These are phyloP conservation scores for Chelonia mydas DNA, from an alignment of 2,797 vertebrate species.

Conservation along the genomic window DNA sequence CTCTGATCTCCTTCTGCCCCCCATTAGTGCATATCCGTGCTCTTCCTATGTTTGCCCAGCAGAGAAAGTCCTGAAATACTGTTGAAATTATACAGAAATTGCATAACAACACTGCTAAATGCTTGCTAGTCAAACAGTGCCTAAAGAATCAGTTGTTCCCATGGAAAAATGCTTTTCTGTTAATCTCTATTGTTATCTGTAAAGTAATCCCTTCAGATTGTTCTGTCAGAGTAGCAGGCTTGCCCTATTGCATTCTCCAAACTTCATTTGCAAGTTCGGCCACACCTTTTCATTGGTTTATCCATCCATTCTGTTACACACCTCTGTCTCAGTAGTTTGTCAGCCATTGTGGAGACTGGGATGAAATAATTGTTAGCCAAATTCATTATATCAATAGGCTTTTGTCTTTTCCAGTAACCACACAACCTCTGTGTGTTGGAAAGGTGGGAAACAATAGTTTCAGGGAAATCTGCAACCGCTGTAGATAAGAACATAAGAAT, in stretches of 20 bases:
- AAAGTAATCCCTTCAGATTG: background rate
- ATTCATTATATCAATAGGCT: background rate
- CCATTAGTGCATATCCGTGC: background rate
- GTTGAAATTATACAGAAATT: background rate
- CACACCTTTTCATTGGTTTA: background rate
- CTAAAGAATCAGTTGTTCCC: background rate
- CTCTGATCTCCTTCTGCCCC: background rate
- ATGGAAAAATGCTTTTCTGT: background rate
- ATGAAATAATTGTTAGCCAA: background rate
- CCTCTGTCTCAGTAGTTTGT: background rate
- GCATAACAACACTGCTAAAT: background rate
- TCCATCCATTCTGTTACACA: background rate
- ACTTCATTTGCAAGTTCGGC: background rate
- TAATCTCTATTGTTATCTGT: background rate
- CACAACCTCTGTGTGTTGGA: background rate
- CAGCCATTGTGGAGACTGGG: background rate
- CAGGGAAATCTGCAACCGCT: background rate
- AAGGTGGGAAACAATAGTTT: background rate
- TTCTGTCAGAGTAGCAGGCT: background rate
- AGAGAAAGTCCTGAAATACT: background rate
- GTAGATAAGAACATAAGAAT: background rate
- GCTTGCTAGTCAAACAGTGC: background rate
- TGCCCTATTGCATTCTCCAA: background rate
- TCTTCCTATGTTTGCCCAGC: background rate
- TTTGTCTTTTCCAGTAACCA: background rate